phyloP scores from a whole-genome alignment of 2,113 vertebrate species.

The Dromaius novaehollandiae region DNA sequence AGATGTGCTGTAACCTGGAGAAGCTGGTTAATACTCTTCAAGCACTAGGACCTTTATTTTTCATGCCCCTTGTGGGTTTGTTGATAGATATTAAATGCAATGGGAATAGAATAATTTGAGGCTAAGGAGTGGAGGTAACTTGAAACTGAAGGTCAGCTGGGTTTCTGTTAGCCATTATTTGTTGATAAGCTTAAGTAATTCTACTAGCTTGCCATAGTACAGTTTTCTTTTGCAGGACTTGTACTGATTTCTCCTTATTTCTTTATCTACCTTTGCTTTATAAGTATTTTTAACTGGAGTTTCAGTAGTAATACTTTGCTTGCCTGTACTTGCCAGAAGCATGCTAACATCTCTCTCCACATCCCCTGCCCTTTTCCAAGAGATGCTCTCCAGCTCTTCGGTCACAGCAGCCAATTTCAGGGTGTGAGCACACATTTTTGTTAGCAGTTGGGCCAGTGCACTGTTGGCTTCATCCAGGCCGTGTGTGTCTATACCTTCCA shows the following conservation, averaged over 20 bases:
- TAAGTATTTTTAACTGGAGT: background rate
- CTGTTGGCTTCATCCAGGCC: background rate
- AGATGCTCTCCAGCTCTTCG: background rate
- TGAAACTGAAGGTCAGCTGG: slow-evolving; percentile 22
- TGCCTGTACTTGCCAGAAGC: background rate
- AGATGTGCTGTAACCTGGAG: background rate
- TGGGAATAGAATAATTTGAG: background rate
- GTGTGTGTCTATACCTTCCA: background rate
- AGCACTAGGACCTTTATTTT: background rate
- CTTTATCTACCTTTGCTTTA: background rate
- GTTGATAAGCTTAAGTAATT: slow-evolving; percentile 25
- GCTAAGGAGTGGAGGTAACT: background rate
- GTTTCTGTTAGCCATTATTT: background rate
- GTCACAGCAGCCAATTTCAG: background rate
- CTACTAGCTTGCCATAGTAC: background rate
- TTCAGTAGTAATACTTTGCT: background rate
- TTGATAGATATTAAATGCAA: background rate
- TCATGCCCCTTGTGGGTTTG: background rate
- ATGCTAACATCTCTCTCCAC: background rate
- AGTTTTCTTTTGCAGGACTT: slow-evolving; percentile 8
- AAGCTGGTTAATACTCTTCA: background rate
- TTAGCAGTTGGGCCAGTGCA: background rate
- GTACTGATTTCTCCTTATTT: slow-evolving; percentile 2
- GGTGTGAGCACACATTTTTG: background rate
- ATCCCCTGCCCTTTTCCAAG: background rate